Evolutionary conservation across 2,888 invertebrate species (phyloP), one percentile per base, ranked within the genome.

Genomic region (Mesodorylaimus sp.): DNA sequence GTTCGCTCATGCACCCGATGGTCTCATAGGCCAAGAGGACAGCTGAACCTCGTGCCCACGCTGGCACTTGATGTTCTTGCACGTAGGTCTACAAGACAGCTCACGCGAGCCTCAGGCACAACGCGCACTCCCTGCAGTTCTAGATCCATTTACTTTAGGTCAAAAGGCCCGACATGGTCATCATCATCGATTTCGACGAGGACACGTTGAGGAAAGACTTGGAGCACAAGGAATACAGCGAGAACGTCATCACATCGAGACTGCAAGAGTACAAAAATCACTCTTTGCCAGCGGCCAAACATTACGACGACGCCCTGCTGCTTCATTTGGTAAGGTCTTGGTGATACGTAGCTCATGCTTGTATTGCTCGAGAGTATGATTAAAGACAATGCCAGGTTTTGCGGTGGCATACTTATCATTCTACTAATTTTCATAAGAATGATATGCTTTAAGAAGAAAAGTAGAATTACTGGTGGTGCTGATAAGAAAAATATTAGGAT

Each of bases 171-270:
- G 60, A 62, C 36, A 61, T 65, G 63, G 65, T 65, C 1, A n/a
- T 62, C 50, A 65, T 65, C 26, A 51, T 65, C 27, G 65, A 65
- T 48, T 65, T 63, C 53, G 65, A 65, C 46, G 65, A 65, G 52
- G 54, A 56, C 24, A 61, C 62, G 3, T 54, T 65, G 3, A 51
- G 60, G 47, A 55, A 57, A 21, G 65, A 65, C 50, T 63, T 66
- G 65, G 55, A 60, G 36, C 52, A 53, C 19, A 48, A 59, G 7
- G 62, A 60, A 10, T 51, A 24, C 61, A 32, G 54, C 56, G 3
- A 59, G 57, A 58, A 59, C 24, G 58, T 62, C 24, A 56, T 61
- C 42, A 55, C 55, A 26, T 45, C 54, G 32, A 44, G 59, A 1
- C 53, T 59, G 37, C 45, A 55, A 23, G 64, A 65, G 47, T 65